Conservation (phyloP, 2,797 vertebrate species). For the Lates japonicus region DNA sequence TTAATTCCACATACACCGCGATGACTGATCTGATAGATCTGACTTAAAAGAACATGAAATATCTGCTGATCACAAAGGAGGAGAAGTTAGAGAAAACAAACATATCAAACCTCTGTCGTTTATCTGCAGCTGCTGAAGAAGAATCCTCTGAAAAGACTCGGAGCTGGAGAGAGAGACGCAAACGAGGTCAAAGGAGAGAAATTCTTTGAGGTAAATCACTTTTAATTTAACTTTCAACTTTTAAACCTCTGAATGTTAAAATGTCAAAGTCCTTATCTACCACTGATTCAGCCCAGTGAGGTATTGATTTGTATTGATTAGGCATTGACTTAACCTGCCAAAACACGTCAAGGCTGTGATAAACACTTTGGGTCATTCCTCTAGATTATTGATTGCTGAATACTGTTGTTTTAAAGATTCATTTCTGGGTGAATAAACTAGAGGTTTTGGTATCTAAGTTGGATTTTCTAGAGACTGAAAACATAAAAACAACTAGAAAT, state of each 20-base stretch:
- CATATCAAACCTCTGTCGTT: not conserved
- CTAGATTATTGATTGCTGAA: not conserved
- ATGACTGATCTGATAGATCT: not conserved
- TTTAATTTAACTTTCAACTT: not conserved
- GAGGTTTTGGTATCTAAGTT: too few relatives aligned
- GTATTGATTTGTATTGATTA: constrained; percentile 1
- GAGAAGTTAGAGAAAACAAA: too few relatives aligned
- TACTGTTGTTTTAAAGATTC: not conserved
- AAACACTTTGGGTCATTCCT: not conserved
- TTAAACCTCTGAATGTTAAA: not conserved
- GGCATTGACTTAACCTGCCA: not conserved
- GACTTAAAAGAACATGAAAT: too few relatives aligned
- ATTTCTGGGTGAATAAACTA: not conserved
- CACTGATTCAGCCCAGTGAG: not conserved
- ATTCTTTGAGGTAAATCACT: constrained; percentile 88
- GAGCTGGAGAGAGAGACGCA: constrained; percentile 89
- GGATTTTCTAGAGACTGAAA: not conserved
- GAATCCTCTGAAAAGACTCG: constrained; percentile 92
- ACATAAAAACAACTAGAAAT: not conserved
- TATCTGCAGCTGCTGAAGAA: constrained; percentile 90
- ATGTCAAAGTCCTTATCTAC: too few relatives aligned
- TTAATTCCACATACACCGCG: not conserved
- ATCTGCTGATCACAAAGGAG: too few relatives aligned
- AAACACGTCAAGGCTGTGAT: not conserved
- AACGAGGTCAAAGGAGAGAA: constrained; percentile 92